A percentile compares a stretch with the other conserved stretches of the same genome.
These are phyloP conservation scores for Cremastinae sp. DNA, from an alignment of 2,888 invertebrate genomes.

Conservation along the genomic window DNA sequence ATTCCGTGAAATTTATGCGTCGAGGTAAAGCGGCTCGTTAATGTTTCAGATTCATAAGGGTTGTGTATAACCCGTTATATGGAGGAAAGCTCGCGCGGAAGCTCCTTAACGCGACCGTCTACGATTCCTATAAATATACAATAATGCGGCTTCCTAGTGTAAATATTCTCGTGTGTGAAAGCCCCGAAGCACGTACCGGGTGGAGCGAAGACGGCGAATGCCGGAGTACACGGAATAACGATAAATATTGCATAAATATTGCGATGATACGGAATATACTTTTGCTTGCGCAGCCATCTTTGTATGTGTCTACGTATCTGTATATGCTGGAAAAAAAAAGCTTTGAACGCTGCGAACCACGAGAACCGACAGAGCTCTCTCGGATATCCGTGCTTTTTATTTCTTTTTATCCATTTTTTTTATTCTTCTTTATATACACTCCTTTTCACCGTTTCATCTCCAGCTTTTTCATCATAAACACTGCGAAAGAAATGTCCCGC, in stretches of 20 bases:
- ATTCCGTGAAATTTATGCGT: slow-evolving; percentile 64
- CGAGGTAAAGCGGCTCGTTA: slow-evolving; percentile 64
- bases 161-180: background rate
- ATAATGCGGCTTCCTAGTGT: background rate
- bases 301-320: slow-evolving; percentile 57
- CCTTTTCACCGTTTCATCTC: no score
- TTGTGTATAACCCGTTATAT: slow-evolving; percentile 23
- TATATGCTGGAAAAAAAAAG: slow-evolving; percentile 12
- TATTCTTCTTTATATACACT: no score
- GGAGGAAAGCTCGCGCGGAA: slow-evolving; percentile 11
- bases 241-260: slow-evolving; percentile 69
- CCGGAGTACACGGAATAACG: slow-evolving; percentile 61
- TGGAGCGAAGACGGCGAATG: slow-evolving; percentile 60
- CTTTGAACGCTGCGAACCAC: slow-evolving; percentile 40
- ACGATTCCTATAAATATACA: slow-evolving; percentile 5
- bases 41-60: slow-evolving; percentile 69
- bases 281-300: slow-evolving; percentile 68
- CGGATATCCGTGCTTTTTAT: no score
- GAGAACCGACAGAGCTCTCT: no score
- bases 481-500: no score
- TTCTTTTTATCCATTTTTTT: no score
- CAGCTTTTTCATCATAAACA: no score
- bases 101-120: slow-evolving; percentile 5
- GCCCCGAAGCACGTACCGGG: slow-evolving; percentile 8
- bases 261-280: slow-evolving; percentile 53